Conservation (phyloP, 2,888 invertebrate genomes). For the Halictus ligatus region DNA sequence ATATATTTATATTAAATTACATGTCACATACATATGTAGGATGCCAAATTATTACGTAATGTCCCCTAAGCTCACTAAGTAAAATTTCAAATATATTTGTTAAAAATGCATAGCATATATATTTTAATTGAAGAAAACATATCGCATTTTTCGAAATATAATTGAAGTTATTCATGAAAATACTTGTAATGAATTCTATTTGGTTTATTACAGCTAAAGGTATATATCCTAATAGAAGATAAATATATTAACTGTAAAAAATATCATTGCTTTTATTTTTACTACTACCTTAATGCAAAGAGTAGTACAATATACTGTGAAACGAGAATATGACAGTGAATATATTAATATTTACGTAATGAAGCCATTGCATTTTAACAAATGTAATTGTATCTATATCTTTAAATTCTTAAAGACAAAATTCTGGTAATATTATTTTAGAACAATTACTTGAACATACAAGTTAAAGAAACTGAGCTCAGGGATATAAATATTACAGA, state of each 20-base stretch:
- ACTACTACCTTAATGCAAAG: constrained; percentile 72
- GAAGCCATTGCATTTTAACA: constrained; percentile 58
- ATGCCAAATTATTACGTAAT: constrained; percentile 34
- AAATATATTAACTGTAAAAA: constrained; percentile 62
- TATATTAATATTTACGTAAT: constrained; percentile 72
- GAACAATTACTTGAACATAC: not conserved
- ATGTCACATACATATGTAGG: constrained; percentile 18
- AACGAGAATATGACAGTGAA: constrained; percentile 77
- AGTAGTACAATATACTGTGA: constrained; percentile 74
- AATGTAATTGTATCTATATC: constrained; percentile 12
- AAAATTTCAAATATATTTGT: constrained; percentile 34
- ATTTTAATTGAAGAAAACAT: constrained; percentile 44
- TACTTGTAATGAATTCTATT: constrained; percentile 12
- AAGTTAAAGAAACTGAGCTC: constrained; percentile 41
- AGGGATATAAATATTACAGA: constrained; percentile 44
- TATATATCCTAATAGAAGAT: constrained; percentile 53
- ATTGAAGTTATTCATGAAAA: constrained; percentile 13
- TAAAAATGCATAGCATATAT: constrained; percentile 20
- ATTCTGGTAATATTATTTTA: not conserved
- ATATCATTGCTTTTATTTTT: constrained; percentile 59
- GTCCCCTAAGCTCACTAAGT: constrained; percentile 52
- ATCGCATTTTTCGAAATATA: not conserved
- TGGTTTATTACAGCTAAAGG: constrained; percentile 32
- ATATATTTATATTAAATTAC: constrained; percentile 31
- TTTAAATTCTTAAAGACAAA: constrained; percentile 9